Evolutionary conservation across 2,888 invertebrate genomes (phyloP).

Genomic region (Xestia ashworthii): DNA sequence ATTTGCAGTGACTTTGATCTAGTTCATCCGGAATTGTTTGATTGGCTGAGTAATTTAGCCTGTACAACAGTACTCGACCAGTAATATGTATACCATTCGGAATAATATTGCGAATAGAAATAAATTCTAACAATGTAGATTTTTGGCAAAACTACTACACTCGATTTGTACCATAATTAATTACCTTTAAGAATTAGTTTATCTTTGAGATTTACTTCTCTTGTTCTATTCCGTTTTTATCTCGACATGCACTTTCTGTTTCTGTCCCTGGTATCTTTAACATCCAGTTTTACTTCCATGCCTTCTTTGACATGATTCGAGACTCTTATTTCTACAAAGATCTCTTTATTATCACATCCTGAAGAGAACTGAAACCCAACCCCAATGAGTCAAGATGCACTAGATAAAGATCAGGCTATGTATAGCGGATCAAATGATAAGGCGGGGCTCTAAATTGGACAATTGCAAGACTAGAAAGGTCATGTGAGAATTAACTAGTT

Average conservation of each 20-base stretch:
- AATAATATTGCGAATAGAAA: not conserved
- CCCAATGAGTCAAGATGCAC: constrained; percentile 28
- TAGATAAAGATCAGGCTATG: constrained; percentile 3
- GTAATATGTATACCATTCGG: not conserved
- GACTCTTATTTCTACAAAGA: not conserved
- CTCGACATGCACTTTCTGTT: not conserved
- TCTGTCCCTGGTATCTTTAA: not conserved
- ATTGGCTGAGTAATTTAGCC: constrained; percentile 16
- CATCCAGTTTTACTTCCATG: not conserved
- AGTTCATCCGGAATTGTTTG: constrained; percentile 1
- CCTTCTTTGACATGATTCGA: not conserved
- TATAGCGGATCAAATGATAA: constrained; percentile 32
- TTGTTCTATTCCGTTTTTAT: not conserved
- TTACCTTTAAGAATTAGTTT: not conserved
- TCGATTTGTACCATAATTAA: not conserved
- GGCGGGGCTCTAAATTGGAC: constrained; percentile 54
- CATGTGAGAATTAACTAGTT: constrained; percentile 58
- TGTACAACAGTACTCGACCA: not conserved
- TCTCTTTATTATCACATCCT: constrained; percentile 25
- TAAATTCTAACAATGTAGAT: not conserved
- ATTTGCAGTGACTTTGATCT: constrained; percentile 1
- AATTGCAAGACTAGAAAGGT: constrained; percentile 59
- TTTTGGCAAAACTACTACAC: not conserved
- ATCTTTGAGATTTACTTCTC: not conserved
- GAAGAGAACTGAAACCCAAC: constrained; percentile 21